Base-by-base conservation (phyloP, 2,113 vertebrate species). In the Columba janthina region DNA sequence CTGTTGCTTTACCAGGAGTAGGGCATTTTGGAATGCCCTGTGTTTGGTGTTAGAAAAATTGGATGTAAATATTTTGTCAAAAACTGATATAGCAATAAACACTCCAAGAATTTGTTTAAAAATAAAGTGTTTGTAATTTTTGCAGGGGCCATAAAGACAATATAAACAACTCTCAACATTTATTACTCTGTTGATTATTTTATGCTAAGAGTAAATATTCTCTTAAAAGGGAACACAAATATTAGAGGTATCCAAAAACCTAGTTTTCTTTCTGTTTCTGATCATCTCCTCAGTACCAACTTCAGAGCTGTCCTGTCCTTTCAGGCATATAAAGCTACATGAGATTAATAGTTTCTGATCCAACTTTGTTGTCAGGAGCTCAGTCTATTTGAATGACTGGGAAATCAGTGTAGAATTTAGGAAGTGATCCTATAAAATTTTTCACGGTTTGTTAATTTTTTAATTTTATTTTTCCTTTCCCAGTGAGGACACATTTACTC, bases 341-440 rank as follows among this genome's bases (percentile, higher is more conserved):
- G 40, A 73, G 15, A 57, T 20, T 1, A 87, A 64, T 17, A 0
- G 0, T 40, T 87, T 73, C 21, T 0, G 3, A 48, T 44, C 4
- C 32, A 56, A 7, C 11, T 73, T 44, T 67, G 12, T 50, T 69
- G 7, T 57, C 40, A 62, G 31, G 34, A 36, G 6, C 15, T 20
- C n/a, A 42, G 5, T 3, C 22, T n/a, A 5, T 40, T 15, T 66
- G 25, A 90, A 75, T 44, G 26, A 32, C 40, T 54, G 15, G 16
- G 19, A 71, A 76, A 66, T 34, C 22, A 60, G 21, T 36, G 29
- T 5, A 72, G 10, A 28, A 48, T 54, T 57, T 38, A 22, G 71
- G 53, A 71, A 44, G 17, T 44, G 44, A 44, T 44, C 12, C 32
- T 53, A 7, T 14, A 69, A n/a, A 61, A 56, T 19, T 11, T 9